Percentiles rank a stretch among this genome's conserved stretches.
Conservation (phyloP, 2,113 vertebrate species). For the Cercopithecus mona region DNA sequence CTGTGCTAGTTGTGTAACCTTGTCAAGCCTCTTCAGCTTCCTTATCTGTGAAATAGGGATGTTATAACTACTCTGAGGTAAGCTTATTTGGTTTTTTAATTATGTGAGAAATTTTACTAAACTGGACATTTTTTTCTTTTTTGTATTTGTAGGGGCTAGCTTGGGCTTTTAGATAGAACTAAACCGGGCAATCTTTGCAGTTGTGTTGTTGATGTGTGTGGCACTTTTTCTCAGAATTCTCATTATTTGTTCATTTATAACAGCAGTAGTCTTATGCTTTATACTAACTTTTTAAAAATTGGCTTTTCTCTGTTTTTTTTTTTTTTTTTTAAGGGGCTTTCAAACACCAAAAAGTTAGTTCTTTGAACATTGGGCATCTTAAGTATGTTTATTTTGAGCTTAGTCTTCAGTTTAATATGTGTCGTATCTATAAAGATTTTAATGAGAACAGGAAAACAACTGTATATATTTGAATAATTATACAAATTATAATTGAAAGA, state of each 20-base stretch:
- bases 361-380: not conserved
- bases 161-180: not conserved
- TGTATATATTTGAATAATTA: not conserved
- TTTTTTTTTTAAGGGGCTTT: not conserved
- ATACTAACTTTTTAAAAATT: not conserved
- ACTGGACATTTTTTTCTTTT: not conserved
- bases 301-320: not conserved
- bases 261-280: not conserved
- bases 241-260: not conserved
- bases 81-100: not conserved
- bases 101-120: not conserved
- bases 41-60: not conserved
- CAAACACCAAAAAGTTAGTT: not conserved
- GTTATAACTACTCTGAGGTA: not conserved
- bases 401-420: not conserved
- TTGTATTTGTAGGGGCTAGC: not conserved
- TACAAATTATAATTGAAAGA: not conserved
- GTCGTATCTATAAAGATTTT: not conserved
- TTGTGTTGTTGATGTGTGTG: not conserved
- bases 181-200: not conserved
- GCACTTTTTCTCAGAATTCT: not conserved
- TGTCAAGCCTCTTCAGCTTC: not conserved
- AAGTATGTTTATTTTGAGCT: slow-evolving; percentile 20
- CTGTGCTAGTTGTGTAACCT: not conserved
- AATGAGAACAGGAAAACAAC: not conserved